Base-by-base conservation (phyloP, 2,797 vertebrate species). In the Notoglanidium macrostoma region DNA sequence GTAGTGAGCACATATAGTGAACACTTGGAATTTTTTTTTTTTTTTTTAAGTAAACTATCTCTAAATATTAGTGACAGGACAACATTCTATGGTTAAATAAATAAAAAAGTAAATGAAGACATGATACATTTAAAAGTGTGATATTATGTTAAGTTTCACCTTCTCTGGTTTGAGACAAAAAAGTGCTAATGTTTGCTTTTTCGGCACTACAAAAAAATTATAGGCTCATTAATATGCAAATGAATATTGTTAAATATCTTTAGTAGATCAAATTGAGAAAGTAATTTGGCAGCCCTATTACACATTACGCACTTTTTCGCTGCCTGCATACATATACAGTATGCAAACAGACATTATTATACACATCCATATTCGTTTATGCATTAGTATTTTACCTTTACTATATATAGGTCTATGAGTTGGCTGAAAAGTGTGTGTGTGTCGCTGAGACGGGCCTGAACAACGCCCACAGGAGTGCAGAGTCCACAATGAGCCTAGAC, bases 381-480 rank as follows among this genome's bases (percentile, higher is more conserved):
- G 61, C 61, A 51, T 67, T 46, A 63, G 35, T 35, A 61, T 44
- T 81, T n/a, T 44, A 40, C 11, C 35, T 61, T 67, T 82, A 49
- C 61, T 67, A 67, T 49, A 65, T 21, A n/a, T 29, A 67, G 12
- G 57, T 46, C 35, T 81, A 26, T 61, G 78, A 46, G 44, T 4
- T 74, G 49, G 26, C 32, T 61, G 35, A 51, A 76, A 9, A 49
- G 74, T 63, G 40, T 44, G 57, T n/a, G 51, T 61, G 35, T 72
- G 51, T 46, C 2, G 32, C 49, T 59, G 46, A 78, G 83, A 68
- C 84, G 10, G 65, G 83, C 40, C 87, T 85, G 83, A 73, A 82
- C 83, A n/a, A 81, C 87, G 55, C 65, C 87, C 83, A 88, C 87
- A 73, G 83, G 9, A 46, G 83, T 80, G 55, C 76, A 57, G 32